Percentiles rank a stretch among this genome's conserved stretches.
phyloP scores from a whole-genome alignment of 2,888 invertebrate genomes.

The Allygus modestus region DNA sequence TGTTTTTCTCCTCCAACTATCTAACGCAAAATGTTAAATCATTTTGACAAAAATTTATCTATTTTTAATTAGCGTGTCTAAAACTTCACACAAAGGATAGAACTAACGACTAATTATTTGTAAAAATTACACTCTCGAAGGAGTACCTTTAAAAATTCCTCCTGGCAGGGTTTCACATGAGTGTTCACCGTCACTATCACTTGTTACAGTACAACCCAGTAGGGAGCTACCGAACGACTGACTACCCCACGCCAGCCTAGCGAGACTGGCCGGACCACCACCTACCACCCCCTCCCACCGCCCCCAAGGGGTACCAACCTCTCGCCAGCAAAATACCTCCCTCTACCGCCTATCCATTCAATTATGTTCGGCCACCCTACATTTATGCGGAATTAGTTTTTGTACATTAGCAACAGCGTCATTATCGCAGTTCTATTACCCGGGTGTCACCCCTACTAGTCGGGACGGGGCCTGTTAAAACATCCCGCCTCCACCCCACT shows the following conservation, averaged over 20 bases:
- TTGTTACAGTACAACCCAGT: not conserved
- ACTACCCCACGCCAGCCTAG: conserved; percentile 16
- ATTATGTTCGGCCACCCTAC: conserved; percentile 35
- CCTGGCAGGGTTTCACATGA: not conserved
- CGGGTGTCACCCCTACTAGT: not conserved
- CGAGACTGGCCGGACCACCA: conserved; percentile 23
- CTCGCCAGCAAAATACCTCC: conserved; percentile 1
- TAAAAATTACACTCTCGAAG: too few relatives aligned
- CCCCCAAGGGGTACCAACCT: conserved; percentile 3
- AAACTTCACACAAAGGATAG: too few relatives aligned
- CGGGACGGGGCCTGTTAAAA: not conserved
- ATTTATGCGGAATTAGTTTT: conserved; percentile 41
- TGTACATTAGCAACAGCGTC: conserved; percentile 41
- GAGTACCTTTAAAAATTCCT: not conserved
- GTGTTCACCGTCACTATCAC: conserved; percentile 1
- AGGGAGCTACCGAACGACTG: not conserved
- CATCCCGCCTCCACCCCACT: not conserved
- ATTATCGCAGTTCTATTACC: conserved; percentile 21
- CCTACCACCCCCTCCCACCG: not conserved
- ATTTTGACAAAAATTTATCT: too few relatives aligned
- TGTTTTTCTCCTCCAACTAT: too few relatives aligned
- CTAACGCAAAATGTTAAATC: too few relatives aligned
- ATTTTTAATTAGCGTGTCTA: too few relatives aligned
- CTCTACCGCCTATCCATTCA: not conserved
- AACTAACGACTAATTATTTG: too few relatives aligned